Evolutionary conservation across 2,797 vertebrate genomes (phyloP).

Genomic region (Tamandua tetradactyla): DNA sequence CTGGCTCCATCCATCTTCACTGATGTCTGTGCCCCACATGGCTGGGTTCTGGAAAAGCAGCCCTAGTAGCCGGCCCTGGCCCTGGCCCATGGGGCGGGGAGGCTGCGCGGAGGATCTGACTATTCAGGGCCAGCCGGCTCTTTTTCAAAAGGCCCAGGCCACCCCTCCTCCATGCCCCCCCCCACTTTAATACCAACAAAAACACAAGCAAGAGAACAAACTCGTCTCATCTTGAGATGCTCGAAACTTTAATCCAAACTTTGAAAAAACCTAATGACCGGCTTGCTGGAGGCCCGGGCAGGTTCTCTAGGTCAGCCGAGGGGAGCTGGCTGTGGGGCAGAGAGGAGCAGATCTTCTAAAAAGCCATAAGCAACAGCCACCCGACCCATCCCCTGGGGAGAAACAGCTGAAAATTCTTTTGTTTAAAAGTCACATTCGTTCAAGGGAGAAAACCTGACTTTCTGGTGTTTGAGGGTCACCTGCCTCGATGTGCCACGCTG

Average conservation of each 20-base stretch:
- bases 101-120: background rate
- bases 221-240: background rate
- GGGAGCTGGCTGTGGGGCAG: background rate
- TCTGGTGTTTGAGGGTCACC: conserved; percentile 28
- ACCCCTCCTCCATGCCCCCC: background rate
- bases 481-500: background rate
- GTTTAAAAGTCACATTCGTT: conserved; percentile 5
- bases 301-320: background rate
- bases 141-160: conserved; percentile 52
- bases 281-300: background rate
- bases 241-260: conserved; percentile 25
- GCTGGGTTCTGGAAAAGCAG: conserved; percentile 37
- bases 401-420: background rate
- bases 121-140: background rate
- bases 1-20: background rate
- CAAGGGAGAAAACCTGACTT: background rate
- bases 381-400: too few relatives aligned
- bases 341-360: background rate
- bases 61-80: too few relatives aligned
- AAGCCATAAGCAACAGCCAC: too few relatives aligned
- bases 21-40: conserved; percentile 55
- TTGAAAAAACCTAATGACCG: background rate
- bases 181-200: conserved; percentile 48
- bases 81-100: background rate
- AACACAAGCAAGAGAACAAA: conserved; percentile 9